Conservation (phyloP, 1,140 invertebrate species). For the Drosophila bocki region DNA sequence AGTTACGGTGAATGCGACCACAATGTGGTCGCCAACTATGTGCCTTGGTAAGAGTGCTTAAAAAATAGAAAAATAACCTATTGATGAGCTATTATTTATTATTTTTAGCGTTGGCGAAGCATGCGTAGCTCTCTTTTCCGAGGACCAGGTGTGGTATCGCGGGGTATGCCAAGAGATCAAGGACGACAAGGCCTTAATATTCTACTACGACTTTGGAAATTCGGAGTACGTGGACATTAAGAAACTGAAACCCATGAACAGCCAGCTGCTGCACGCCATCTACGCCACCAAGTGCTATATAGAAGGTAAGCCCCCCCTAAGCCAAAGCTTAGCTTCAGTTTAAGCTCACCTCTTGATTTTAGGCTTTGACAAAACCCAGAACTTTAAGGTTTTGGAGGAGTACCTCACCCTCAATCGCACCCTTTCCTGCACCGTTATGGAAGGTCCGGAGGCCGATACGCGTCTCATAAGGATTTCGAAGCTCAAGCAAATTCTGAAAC, state of each 20-base stretch:
- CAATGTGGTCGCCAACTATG: slow-evolving; percentile 17
- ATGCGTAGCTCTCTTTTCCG: slow-evolving; percentile 41
- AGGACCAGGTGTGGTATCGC: slow-evolving; percentile 61
- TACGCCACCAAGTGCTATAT: slow-evolving; percentile 63
- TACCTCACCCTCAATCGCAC: neutral
- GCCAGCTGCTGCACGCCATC: neutral
- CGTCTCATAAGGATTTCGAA: slow-evolving; percentile 33
- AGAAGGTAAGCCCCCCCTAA: slow-evolving; percentile 27
- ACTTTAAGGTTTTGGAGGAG: slow-evolving; percentile 40
- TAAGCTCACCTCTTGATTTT: neutral
- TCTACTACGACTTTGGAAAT: slow-evolving; percentile 62
- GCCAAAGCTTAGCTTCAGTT: neutral
- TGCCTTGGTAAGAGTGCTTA: slow-evolving; percentile 37
- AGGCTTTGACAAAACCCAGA: slow-evolving; percentile 47
- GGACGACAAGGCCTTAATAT: slow-evolving; percentile 23
- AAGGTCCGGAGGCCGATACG: slow-evolving; percentile 37
- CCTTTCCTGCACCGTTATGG: slow-evolving; percentile 24
- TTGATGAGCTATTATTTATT: neutral
- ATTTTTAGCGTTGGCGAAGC: slow-evolving; percentile 52
- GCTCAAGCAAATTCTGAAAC: slow-evolving; percentile 38
- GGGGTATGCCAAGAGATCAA: slow-evolving; percentile 39
- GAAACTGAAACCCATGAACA: slow-evolving; percentile 37
- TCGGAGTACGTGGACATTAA: slow-evolving; percentile 28
- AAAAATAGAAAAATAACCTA: too few relatives aligned
- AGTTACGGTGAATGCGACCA: slow-evolving; percentile 1